Evolutionary conservation across 2,113 vertebrate species (phyloP), one percentile per base, ranked within the genome.

Genomic region (Dolichallabes microphthalmus): DNA sequence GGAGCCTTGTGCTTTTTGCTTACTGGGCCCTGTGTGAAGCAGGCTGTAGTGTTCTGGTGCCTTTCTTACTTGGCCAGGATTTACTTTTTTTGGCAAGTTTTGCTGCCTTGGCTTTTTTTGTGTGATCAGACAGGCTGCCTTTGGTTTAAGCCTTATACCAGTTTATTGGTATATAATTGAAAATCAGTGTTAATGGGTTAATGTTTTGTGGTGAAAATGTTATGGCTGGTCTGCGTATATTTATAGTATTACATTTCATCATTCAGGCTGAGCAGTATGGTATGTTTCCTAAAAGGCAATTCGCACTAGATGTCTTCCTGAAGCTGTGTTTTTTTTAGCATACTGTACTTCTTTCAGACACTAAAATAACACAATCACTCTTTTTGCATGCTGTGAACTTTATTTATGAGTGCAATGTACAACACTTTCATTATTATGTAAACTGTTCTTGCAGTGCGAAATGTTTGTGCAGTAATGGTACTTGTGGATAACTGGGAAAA

Each of bases 241-340:
- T 57, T 77, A 57, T 77, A 55, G 73, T 53, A 53, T 75, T 52
- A n/a, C 39, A 52, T 11, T 52, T 74, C 71, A 75, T 75, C 13
- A 27, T 27, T 12, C 25, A 19, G 73, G 73, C 50, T 1, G 6
- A 53, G 25, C 45, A 75, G 73, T 50, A 73, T 20, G 71, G 13
- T 30, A 19, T 17, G 27, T 2, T 32, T 32, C 17, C 17, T 78
- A 58, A 58, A 35, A 75, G 39, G 45, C 73, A 52, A 32, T 78
- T 78, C 53, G 58, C 53, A 32, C 53, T 19, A 10, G 27, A 78
- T 10, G 3, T 27, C 14, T 17, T 77, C 30, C 14, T 55, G 15
- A 55, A 30, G n/a, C 15, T 27, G 25, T 0, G 17, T 77, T 77
- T 77, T 15, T 77, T 57, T 32, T 57, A 32, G 35, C 69, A 45